Evolutionary conservation across 1,140 invertebrate genomes (phyloP).

Genomic region (Bathynomus jamesi): DNA sequence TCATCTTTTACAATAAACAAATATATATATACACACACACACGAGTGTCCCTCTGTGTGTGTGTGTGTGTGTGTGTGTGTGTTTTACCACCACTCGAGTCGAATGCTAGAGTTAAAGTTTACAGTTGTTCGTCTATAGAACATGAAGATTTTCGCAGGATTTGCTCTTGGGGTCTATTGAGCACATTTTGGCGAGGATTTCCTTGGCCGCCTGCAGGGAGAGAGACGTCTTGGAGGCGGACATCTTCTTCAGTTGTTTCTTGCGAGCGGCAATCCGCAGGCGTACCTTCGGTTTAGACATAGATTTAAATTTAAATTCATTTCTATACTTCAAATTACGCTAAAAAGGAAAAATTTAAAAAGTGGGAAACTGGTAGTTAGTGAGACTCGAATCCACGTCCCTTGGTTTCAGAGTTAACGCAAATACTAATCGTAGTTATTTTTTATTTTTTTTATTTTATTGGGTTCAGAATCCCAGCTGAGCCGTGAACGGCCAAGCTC

Average conservation of each 20-base stretch:
- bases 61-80: too few species aligned
- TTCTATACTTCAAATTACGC: too few species aligned
- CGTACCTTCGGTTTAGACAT: slow-evolving; percentile 42
- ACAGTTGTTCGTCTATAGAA: neutral
- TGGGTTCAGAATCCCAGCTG: too few species aligned
- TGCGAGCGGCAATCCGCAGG: slow-evolving; percentile 51
- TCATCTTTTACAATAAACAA: too few species aligned
- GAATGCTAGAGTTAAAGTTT: neutral
- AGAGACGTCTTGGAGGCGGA: slow-evolving; percentile 61
- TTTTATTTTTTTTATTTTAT: too few species aligned
- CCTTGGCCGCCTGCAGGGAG: slow-evolving; percentile 69
- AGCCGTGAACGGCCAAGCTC: too few species aligned
- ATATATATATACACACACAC: neutral
- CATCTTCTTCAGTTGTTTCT: slow-evolving; percentile 61
- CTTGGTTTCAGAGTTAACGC: too few species aligned
- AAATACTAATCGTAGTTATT: too few species aligned
- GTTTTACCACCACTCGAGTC: neutral
- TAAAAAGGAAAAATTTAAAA: too few species aligned
- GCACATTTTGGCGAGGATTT: slow-evolving; percentile 72
- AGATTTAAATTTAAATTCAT: too few species aligned
- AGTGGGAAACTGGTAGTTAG: too few species aligned
- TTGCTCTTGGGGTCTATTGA: slow-evolving; percentile 78
- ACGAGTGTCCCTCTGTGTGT: neutral
- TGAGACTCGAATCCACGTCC: too few species aligned
- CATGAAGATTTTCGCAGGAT: slow-evolving; percentile 77